These are phyloP conservation scores for Tursiops truncatus DNA, from an alignment of 2,113 vertebrate genomes.

Conservation along the genomic window DNA sequence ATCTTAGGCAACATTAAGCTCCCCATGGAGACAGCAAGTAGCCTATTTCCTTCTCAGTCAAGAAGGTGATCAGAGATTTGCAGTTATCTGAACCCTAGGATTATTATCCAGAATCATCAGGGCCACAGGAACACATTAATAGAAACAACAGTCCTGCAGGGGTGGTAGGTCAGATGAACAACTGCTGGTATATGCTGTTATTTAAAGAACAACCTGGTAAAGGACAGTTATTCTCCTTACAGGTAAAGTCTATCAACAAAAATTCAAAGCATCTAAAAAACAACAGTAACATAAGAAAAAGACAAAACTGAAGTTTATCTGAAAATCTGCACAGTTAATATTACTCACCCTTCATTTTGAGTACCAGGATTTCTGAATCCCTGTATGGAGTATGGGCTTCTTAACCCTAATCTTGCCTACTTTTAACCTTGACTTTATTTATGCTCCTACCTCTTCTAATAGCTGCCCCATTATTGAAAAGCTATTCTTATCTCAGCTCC, in stretches of 20 bases:
- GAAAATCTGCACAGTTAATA: neutral
- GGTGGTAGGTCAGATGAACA: neutral
- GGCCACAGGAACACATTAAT: neutral
- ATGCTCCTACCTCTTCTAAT: neutral
- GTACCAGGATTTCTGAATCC: neutral
- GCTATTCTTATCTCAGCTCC: neutral
- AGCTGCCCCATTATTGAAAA: neutral
- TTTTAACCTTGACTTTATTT: neutral
- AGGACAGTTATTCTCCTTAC: neutral
- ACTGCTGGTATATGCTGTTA: neutral
- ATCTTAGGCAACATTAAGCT: neutral
- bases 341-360: neutral
- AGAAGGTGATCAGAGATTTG: neutral
- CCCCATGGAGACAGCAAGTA: neutral
- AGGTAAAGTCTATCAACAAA: neutral
- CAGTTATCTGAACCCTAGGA: neutral
- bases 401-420: neutral
- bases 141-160: neutral
- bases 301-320: neutral
- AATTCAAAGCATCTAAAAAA: neutral
- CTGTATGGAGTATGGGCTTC: too few relatives aligned
- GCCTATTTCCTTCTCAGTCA: neutral
- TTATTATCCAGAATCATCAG: neutral
- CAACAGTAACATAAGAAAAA: neutral
- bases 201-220: neutral